Evolutionary conservation across 2,797 vertebrate species (phyloP), one percentile per base, ranked within the genome.

Genomic region (Myotis daubentonii): DNA sequence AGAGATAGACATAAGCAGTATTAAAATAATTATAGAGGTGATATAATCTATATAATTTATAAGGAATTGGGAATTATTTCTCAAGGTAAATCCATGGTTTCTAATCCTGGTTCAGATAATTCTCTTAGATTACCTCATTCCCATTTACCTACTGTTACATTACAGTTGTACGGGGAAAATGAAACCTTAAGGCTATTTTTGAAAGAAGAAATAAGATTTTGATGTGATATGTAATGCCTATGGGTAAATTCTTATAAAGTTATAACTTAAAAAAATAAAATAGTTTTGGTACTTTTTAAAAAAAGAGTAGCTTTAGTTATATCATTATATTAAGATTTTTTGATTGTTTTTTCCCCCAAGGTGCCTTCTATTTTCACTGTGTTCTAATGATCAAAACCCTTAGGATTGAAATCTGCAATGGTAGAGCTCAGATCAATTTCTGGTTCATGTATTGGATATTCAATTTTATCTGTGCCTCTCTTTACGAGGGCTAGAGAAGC

Each of bases 381-480:
- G 25, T 84, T 94, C 55, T 91, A 89, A 75, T 60, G 20, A 53
- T 75, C 74, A 86, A 92, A 94, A 25, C 68, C 81, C 74, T n/a
- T 23, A 82, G 51, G 51, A 86, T 76, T 91, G 22, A 13, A 68
- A 13, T 80, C n/a, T 74, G 44, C 41, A 57, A 41, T 65, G 36
- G 11, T 33, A 74, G 62, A 65, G 38, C 72, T 95, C 57, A 55
- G 68, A 88, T 91, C 66, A 66, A 79, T 94, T 81, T 94, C 84
- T 92, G 30, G 62, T 76, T 90, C 70, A 75, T 80, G 85, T 70
- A 49, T 60, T 90, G 72, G 78, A 11, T 93, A 72, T 95, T 95
- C 95, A 36, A 93, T 95, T 94, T 92, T 83, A 60, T 92, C 87
- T 91, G 55, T 89, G 72, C 16, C 25, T 95, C 71, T 86, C 33